Evolutionary conservation across 2,113 vertebrate species (phyloP).

Genomic region (Fulica atra): DNA sequence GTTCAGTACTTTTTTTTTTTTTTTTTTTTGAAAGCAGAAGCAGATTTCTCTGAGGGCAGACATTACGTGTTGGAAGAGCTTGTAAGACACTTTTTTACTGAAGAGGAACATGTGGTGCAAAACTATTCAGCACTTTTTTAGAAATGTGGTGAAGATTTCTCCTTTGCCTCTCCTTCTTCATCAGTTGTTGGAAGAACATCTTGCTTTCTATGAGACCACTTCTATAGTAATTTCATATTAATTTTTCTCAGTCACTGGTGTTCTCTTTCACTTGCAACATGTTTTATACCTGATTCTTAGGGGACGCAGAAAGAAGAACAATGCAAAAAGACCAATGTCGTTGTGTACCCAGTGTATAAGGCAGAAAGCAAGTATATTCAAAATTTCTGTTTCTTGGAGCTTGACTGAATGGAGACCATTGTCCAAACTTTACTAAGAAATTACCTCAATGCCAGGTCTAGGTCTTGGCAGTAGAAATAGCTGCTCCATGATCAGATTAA

Average conservation of each 20-base stretch:
- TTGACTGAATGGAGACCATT: not conserved
- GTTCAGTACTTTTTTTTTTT: not conserved
- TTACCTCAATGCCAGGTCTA: not conserved
- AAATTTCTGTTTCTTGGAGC: not conserved
- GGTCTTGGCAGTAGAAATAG: not conserved
- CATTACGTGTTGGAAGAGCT: not conserved
- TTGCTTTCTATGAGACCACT: not conserved
- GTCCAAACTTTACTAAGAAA: not conserved
- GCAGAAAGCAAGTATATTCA: not conserved
- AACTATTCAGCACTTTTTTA: not conserved
- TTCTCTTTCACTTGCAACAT: not conserved
- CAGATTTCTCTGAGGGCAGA: constrained; percentile 8
- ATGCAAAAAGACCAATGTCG: not conserved
- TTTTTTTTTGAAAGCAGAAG: constrained; percentile 32
- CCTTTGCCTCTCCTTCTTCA: not conserved
- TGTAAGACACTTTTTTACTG: not conserved
- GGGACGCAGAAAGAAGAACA: not conserved
- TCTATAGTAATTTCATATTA: not conserved
- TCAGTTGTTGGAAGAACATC: not conserved
- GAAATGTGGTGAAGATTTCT: not conserved
- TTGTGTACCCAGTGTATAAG: not conserved
- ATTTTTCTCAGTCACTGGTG: not conserved
- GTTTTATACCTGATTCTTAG: not conserved
- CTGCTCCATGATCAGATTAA: not conserved
- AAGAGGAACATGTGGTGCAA: constrained; percentile 27